phyloP scores from a whole-genome alignment of 2,888 invertebrate genomes.

The Heliothis peltigera region DNA sequence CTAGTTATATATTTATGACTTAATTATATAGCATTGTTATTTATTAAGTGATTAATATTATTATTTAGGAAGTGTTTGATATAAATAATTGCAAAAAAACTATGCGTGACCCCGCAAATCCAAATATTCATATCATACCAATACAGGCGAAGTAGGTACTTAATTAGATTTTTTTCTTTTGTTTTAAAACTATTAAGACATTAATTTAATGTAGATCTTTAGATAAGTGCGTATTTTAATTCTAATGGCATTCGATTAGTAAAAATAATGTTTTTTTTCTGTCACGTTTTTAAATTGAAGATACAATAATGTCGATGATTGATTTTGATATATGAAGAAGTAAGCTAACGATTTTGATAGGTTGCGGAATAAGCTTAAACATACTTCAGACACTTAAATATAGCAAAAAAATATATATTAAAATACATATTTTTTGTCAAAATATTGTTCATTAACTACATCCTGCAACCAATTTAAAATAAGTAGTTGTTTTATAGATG shows the following conservation, averaged over 20 bases:
- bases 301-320: constrained; percentile 22
- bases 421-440: neutral
- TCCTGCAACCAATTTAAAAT: no score
- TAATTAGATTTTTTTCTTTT: constrained; percentile 19
- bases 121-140: constrained; percentile 19
- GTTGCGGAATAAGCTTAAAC: constrained; percentile 21
- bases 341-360: constrained; percentile 46
- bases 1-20: neutral
- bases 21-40: constrained; percentile 45
- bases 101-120: neutral
- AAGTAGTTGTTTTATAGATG: no score
- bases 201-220: constrained; percentile 32
- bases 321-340: constrained; percentile 31
- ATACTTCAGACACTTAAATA: no score
- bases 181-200: constrained; percentile 18
- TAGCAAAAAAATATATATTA: no score
- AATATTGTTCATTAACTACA: neutral
- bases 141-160: constrained; percentile 16
- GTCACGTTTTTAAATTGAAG: constrained; percentile 4
- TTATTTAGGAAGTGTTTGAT: constrained; percentile 18
- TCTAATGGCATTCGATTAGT: constrained; percentile 39
- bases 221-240: constrained; percentile 31
- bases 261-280: constrained; percentile 39
- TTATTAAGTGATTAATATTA: constrained; percentile 28
- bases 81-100: constrained; percentile 31